Evolutionary conservation across 2,797 vertebrate species (phyloP), one percentile per base, ranked within the genome.

Genomic region (Acrocephalus scirpaceus): DNA sequence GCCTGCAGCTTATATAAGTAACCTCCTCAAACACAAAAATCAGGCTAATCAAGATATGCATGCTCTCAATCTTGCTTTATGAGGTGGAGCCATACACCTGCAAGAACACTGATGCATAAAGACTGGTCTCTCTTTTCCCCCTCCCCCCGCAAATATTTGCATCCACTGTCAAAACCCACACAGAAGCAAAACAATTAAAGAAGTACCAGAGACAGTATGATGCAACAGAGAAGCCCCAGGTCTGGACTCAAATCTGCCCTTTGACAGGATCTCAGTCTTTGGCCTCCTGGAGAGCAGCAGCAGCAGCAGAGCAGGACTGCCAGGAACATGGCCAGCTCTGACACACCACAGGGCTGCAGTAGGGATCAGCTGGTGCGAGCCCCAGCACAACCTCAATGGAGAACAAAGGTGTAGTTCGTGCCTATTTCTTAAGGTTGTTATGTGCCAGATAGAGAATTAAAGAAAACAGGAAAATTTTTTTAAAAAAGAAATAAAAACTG

Each of bases 11-110:
- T 51, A 57, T 36, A 4, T 23, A 79, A 84, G 48, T 62, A 50
- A 93, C 71, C 42, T 80, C 44, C 70, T 23, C 42, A 36, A 92
- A 82, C 74, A 78, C 32, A 93, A 96, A 94, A 94, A 85, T 89
- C 90, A 91, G 60, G 86, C 45, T 74, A 48, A 86, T 95, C 94
- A 92, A 92, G 94, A 82, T 50, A 87, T 0, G 3, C 60, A 38
- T 1, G 32, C 79, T 94, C 71, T 86, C 56, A 53, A 0, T 64
- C 88, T 70, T 82, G 74, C 60, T 95, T 89, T 93, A 85, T 90
- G 88, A 94, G 71, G 66, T 45, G 48, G 60, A 92, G 60, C 56
- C 66, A 61, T 30, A 66, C 0, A 3, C 74, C 76, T 86, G 78
- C 48, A 73, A 92, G 62, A 93, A 90, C 34, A 40, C 8, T 42